Percentiles rank a stretch among this genome's conserved stretches.
phyloP scores from a whole-genome alignment of 2,888 invertebrate genomes.

The Apotomis turbidana region DNA sequence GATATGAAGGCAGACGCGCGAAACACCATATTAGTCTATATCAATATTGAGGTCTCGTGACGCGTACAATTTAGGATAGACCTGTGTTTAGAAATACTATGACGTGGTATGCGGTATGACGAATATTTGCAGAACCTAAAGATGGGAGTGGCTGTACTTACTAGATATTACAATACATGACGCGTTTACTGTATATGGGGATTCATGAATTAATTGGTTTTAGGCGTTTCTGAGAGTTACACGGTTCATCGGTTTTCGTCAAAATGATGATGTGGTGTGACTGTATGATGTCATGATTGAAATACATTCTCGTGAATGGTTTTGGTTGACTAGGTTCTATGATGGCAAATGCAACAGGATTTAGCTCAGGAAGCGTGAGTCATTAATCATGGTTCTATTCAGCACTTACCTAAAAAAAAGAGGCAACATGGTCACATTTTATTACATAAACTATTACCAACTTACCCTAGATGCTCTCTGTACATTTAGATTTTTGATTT shows the following conservation, averaged over 20 bases:
- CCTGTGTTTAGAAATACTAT: constrained; percentile 1
- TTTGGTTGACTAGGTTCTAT: too few species aligned
- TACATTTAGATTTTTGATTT: too few species aligned
- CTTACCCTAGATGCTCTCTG: too few species aligned
- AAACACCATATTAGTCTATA: constrained; percentile 25
- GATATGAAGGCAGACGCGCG: not conserved
- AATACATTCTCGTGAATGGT: not conserved
- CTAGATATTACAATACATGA: constrained; percentile 18
- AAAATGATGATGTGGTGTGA: not conserved
- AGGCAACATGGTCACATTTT: too few species aligned
- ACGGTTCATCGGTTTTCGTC: constrained; percentile 3
- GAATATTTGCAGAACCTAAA: constrained; percentile 30
- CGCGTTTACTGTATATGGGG: constrained; percentile 27
- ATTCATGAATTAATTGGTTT: constrained; percentile 16
- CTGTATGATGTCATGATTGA: not conserved
- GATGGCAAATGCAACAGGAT: too few species aligned
- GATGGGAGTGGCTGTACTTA: constrained; percentile 19
- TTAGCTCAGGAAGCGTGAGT: too few species aligned
- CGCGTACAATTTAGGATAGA: constrained; percentile 4
- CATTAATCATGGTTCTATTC: too few species aligned
- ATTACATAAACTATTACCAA: too few species aligned
- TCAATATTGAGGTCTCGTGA: constrained; percentile 21
- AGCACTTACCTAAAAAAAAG: too few species aligned
- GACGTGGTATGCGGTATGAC: constrained; percentile 25
- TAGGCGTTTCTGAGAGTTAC: constrained; percentile 22